These are phyloP conservation scores for Corythoichthys haematopterus DNA, from an alignment of 2,113 vertebrate genomes.

Conservation along the genomic window DNA sequence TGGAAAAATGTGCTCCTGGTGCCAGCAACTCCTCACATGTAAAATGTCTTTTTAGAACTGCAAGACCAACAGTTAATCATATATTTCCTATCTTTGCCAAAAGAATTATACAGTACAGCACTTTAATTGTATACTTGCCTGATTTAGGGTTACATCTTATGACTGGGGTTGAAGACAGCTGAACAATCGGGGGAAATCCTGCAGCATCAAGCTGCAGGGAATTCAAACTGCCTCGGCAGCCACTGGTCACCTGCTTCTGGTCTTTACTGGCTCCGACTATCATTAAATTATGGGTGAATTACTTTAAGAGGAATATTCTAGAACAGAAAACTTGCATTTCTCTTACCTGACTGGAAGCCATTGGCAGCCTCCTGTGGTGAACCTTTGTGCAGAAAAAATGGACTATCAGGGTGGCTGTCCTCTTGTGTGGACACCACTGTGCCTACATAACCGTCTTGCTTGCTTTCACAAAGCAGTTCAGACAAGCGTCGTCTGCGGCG, in stretches of 20 bases:
- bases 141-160: conserved; percentile 80
- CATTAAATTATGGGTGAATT: neutral
- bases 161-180: conserved; percentile 46
- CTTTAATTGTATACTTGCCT: conserved; percentile 61
- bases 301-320: neutral
- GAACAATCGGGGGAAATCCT: conserved; percentile 52
- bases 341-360: conserved; percentile 76
- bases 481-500: conserved; percentile 71
- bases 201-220: conserved; percentile 60
- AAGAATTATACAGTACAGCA: neutral
- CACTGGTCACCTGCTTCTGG: conserved; percentile 59
- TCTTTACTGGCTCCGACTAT: conserved; percentile 70
- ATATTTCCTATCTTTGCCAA: neutral
- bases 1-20: conserved; percentile 77
- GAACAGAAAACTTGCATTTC: neutral
- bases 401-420: conserved; percentile 63
- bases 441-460: conserved; percentile 32
- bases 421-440: conserved; percentile 38
- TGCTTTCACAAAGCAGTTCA: conserved; percentile 72
- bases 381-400: conserved; percentile 74
- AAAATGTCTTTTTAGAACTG: conserved; percentile 75
- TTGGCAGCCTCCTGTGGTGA: conserved; percentile 51
- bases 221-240: conserved; percentile 68
- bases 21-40: conserved; percentile 79
- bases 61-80: conserved; percentile 14